These are phyloP conservation scores for Sinonovacula constricta DNA, from an alignment of 1,140 invertebrate genomes.

Conservation along the genomic window DNA sequence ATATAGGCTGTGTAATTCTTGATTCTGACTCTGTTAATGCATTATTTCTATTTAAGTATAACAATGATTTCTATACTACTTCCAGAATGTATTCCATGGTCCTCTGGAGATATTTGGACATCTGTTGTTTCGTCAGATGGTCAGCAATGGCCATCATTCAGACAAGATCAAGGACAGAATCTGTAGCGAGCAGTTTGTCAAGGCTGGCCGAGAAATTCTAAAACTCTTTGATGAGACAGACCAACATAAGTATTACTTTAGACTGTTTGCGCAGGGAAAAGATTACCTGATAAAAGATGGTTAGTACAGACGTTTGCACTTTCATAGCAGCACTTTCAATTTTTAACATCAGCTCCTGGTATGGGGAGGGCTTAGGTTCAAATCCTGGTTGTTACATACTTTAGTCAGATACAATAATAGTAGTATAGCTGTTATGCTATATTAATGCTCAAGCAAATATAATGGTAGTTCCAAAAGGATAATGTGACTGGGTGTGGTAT, in stretches of 20 bases:
- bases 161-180: slow-evolving; percentile 65
- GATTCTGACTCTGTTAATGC: too few relatives aligned
- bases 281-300: slow-evolving; percentile 70
- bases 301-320: slow-evolving; percentile 42
- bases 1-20: too few relatives aligned
- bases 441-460: too few relatives aligned
- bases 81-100: slow-evolving; percentile 73
- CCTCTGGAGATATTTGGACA: slow-evolving; percentile 73
- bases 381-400: too few relatives aligned
- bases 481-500: too few relatives aligned
- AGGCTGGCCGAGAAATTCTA: slow-evolving; percentile 70
- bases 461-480: too few relatives aligned
- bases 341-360: too few relatives aligned
- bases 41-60: background rate
- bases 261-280: slow-evolving; percentile 70
- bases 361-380: too few relatives aligned
- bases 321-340: too few relatives aligned
- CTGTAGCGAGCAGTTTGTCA: slow-evolving; percentile 73
- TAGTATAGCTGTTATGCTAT: too few relatives aligned
- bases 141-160: slow-evolving; percentile 44
- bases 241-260: slow-evolving; percentile 74
- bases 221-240: slow-evolving; percentile 65
- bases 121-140: slow-evolving; percentile 70
- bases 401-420: too few relatives aligned
- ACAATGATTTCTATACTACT: slow-evolving; percentile 8